A percentile compares a stretch with the other conserved stretches of the same genome.
These are phyloP conservation scores for Noctua pronuba DNA, from an alignment of 2,888 invertebrate genomes.

Conservation along the genomic window DNA sequence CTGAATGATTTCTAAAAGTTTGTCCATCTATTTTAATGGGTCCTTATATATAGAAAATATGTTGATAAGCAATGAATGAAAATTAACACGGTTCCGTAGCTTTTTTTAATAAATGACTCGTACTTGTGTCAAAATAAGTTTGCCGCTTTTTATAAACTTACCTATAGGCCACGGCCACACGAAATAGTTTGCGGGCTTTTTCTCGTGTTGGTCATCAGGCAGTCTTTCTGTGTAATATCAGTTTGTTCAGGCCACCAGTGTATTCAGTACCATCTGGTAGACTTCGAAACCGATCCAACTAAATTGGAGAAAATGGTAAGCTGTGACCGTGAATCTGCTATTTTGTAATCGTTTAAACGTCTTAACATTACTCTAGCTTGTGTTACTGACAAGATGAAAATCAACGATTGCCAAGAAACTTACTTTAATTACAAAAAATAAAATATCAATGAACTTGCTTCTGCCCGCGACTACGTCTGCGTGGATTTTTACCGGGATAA, in stretches of 20 bases:
- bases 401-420: conserved; percentile 1
- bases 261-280: background rate
- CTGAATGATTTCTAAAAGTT: too few relatives aligned
- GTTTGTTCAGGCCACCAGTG: conserved; percentile 11
- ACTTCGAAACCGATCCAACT: background rate
- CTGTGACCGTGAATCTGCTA: background rate
- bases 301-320: background rate
- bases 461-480: background rate
- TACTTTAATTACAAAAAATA: background rate
- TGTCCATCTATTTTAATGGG: too few relatives aligned
- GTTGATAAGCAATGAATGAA: too few relatives aligned
- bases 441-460: background rate
- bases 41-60: too few relatives aligned
- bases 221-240: conserved; percentile 32
- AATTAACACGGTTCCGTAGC: too few relatives aligned
- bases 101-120: too few relatives aligned
- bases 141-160: background rate
- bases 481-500: background rate
- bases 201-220: conserved; percentile 19
- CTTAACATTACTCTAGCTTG: background rate
- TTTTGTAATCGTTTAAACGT: background rate
- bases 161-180: conserved; percentile 16
- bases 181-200: conserved; percentile 24
- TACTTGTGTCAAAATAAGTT: too few relatives aligned
- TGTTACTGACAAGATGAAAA: conserved; percentile 5